Base-by-base conservation (phyloP, 2,888 invertebrate species). In the Artemia sinica region DNA sequence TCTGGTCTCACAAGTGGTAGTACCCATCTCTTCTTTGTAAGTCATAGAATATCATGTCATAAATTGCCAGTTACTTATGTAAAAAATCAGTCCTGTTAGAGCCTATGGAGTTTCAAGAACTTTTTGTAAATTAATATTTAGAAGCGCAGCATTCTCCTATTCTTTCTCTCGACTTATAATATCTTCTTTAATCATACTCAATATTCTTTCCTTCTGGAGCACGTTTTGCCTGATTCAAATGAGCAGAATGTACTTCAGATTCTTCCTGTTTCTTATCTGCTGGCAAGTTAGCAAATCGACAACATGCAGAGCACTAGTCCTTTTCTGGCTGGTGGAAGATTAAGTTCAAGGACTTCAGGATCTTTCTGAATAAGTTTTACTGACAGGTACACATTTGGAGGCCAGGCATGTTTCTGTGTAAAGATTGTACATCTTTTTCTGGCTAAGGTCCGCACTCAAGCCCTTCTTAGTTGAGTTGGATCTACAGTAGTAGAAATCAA, bases 301-400 rank as follows among this genome's bases (percentile, higher is more conserved):
- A 52, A 52, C 58, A 52, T 52, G 58, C 58, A 52, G 58, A 52
- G 58, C 58, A 52, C 58, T 52, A 7, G 58, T 52, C 58, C 58
- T 52, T 52, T 52, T 52, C 14, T 52, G 58, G 58, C 58, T 52
- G 3, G 58, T 7, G 58, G 58, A 52, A 52, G 58, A 14, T 52
- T 52, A 52, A 7, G 58, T 52, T 52, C 58, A 52, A 52, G 58
- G 58, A 52, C 58, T 52, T 52, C 58, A 52, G 58, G 3, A 52
- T 52, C 58, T 5, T 52, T 52, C 58, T 52, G 58, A 52, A 52
- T 14, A 52, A 14, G 58, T 52, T 52, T 52, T 52, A 14, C n/a
- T 52, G 14, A 52, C 14, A 52, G 58, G 58, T 7, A 52, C 58
- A 52, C 58, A 7, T 52, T 52, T 52, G 58, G 7, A 52, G 7